Conservation (phyloP, 1,140 invertebrate genomes). For the Papilio polytes region DNA sequence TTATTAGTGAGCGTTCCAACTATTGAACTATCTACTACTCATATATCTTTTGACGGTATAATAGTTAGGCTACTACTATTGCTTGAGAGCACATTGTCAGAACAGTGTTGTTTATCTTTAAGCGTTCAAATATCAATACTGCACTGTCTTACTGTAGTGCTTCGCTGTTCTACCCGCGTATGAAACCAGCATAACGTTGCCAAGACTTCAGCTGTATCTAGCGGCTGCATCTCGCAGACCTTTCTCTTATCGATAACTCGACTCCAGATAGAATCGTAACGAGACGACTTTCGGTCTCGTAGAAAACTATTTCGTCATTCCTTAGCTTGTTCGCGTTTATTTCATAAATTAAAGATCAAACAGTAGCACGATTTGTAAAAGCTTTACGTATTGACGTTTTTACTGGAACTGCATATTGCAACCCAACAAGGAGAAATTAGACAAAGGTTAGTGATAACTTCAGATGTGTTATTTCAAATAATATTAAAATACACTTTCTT, state of each 20-base stretch:
- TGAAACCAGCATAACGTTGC: background rate
- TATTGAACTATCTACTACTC: too few relatives aligned
- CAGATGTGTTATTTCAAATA: too few relatives aligned
- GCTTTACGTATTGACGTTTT: slow-evolving; percentile 36
- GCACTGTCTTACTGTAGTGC: background rate
- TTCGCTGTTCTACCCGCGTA: background rate
- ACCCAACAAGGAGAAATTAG: background rate
- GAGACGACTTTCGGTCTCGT: slow-evolving; percentile 14
- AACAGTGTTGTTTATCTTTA: background rate
- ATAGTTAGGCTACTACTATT: too few relatives aligned
- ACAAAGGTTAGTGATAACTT: background rate
- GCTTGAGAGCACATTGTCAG: too few relatives aligned
- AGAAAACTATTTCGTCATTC: slow-evolving; percentile 34
- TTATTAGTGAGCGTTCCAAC: too few relatives aligned
- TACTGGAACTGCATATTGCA: background rate
- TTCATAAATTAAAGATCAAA: slow-evolving; percentile 26
- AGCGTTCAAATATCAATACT: background rate
- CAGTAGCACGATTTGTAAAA: background rate
- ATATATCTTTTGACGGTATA: too few relatives aligned
- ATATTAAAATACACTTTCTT: too few relatives aligned
- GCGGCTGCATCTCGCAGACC: slow-evolving; percentile 24
- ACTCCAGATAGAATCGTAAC: slow-evolving; percentile 32
- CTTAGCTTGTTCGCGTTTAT: background rate
- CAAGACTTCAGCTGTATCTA: slow-evolving; percentile 24
- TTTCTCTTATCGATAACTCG: slow-evolving; percentile 38